Conservation (phyloP, 2,888 invertebrate species). For the Schrankia costaestrigalis region DNA sequence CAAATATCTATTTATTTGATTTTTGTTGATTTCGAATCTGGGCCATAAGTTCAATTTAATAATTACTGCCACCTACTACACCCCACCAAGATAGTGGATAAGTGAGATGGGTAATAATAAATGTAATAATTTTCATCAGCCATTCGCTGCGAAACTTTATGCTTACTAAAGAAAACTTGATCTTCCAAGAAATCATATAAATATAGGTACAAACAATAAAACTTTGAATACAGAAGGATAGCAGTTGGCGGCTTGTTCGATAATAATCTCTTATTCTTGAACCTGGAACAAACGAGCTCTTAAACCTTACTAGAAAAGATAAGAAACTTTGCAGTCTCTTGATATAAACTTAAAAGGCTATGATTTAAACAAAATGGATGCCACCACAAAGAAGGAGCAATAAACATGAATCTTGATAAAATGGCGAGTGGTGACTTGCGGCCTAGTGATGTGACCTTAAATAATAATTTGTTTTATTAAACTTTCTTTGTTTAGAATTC, state of each 20-base stretch:
- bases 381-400: slow-evolving; percentile 30
- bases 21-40: too few species aligned
- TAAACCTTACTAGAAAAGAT: slow-evolving; percentile 37
- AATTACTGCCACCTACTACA: too few species aligned
- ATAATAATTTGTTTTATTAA: too few species aligned
- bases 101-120: too few species aligned
- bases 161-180: neutral
- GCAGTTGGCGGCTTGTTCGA: slow-evolving; percentile 26
- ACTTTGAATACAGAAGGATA: slow-evolving; percentile 21
- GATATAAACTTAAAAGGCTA: slow-evolving; percentile 34
- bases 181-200: slow-evolving; percentile 16
- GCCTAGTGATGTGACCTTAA: slow-evolving; percentile 9
- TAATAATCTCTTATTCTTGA: slow-evolving; percentile 34
- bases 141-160: neutral
- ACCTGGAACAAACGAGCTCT: slow-evolving; percentile 39
- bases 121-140: too few species aligned
- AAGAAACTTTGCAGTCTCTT: slow-evolving; percentile 41
- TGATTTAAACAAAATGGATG: slow-evolving; percentile 33
- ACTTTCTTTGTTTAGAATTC: too few species aligned
- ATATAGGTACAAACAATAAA: slow-evolving; percentile 33
- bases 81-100: too few species aligned
- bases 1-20: too few species aligned
- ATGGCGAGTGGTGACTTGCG: slow-evolving; percentile 12
- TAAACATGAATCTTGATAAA: slow-evolving; percentile 36
- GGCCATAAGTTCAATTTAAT: too few species aligned